Conservation (phyloP, 1,140 invertebrate genomes). For the Polypedilum pembai region DNA sequence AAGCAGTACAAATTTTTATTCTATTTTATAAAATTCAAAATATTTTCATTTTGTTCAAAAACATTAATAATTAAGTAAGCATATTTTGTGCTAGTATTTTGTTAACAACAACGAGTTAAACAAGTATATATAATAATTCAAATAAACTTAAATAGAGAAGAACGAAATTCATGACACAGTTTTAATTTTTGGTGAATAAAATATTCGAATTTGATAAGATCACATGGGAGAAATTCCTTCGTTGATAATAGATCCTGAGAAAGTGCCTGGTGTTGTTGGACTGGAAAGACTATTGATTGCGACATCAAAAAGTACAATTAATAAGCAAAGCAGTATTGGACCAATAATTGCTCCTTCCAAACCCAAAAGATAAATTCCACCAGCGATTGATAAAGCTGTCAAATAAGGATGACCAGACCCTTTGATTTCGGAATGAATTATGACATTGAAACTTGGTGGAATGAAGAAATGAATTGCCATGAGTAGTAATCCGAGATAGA, state of each 20-base stretch:
- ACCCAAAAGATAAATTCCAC: conserved; percentile 95
- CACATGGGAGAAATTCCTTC: not conserved
- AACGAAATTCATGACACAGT: not conserved
- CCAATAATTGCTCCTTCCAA: conserved; percentile 95
- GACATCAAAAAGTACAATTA: conserved; percentile 43
- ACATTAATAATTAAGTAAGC: no score
- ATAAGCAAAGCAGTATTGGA: conserved; percentile 77
- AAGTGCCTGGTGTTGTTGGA: not conserved
- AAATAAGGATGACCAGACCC: conserved; percentile 97
- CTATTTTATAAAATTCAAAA: no score
- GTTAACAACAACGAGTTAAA: no score
- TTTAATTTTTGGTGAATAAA: not conserved
- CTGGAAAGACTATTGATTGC: conserved; percentile 31
- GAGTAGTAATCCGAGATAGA: conserved; percentile 62
- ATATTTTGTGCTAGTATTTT: no score
- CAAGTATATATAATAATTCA: no score
- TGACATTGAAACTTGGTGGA: conserved; percentile 86
- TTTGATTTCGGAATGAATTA: conserved; percentile 96
- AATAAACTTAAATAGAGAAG: no score
- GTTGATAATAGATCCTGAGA: not conserved
- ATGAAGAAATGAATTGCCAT: conserved; percentile 79
- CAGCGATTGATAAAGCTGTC: conserved; percentile 94
- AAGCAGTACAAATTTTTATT: no score
- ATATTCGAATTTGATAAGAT: not conserved
- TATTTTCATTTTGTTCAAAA: no score